phyloP scores from a whole-genome alignment of 1,140 invertebrate genomes.

The Drosophila obscura region DNA sequence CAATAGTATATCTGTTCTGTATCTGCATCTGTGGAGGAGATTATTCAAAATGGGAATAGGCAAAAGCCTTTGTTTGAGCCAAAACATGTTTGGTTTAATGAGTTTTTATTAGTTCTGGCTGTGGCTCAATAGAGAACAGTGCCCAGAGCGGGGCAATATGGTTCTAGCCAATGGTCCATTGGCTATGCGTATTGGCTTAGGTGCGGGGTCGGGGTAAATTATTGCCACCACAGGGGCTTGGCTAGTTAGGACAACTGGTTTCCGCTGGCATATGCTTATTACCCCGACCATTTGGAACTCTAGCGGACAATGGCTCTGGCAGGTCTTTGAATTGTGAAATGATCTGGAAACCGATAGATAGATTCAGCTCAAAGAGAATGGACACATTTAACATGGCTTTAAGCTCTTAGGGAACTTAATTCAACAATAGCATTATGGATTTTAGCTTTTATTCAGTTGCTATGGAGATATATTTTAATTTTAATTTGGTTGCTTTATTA shows the following conservation, averaged over 20 bases:
- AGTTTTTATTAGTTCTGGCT: conserved; percentile 75
- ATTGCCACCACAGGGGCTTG: conserved; percentile 46
- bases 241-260: conserved; percentile 59
- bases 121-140: conserved; percentile 30
- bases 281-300: conserved; percentile 60
- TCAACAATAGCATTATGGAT: too few species aligned
- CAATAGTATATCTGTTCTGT: conserved; percentile 17
- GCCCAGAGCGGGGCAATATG: conserved; percentile 35
- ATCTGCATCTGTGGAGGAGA: conserved; percentile 42
- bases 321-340: conserved; percentile 48
- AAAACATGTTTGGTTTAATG: conserved; percentile 79
- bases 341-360: conserved; percentile 40
- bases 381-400: conserved; percentile 7
- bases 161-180: conserved; percentile 37
- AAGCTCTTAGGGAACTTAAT: conserved; percentile 6
- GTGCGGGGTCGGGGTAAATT: conserved; percentile 24
- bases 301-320: conserved; percentile 39
- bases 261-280: conserved; percentile 70
- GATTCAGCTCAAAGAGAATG: conserved; percentile 44
- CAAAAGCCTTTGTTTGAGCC: conserved; percentile 71
- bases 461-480: too few species aligned
- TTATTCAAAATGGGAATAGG: conserved; percentile 71
- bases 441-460: too few species aligned
- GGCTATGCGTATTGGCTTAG: conserved; percentile 42
- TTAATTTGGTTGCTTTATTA: too few species aligned